Percentiles rank a stretch among this genome's conserved stretches.
These are phyloP conservation scores for Ectemnius continuus DNA, from an alignment of 2,888 invertebrate species.

Conservation along the genomic window DNA sequence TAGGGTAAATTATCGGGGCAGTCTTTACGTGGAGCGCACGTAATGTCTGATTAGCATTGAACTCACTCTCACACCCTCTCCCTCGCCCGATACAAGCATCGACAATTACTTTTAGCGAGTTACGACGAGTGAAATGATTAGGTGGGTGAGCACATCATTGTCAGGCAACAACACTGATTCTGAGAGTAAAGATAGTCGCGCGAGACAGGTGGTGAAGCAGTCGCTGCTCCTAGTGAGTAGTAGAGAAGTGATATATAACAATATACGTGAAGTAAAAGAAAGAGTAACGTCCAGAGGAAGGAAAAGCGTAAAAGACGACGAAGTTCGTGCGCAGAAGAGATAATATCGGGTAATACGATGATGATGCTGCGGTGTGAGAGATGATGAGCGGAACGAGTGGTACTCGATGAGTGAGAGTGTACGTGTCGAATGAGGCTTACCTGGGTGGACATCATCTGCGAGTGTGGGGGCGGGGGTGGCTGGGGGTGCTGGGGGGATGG, in stretches of 20 bases:
- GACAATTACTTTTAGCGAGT: neutral
- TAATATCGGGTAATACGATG: conserved; percentile 56
- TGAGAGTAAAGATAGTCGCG: neutral
- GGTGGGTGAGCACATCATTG: neutral
- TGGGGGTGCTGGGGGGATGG: conserved; percentile 91
- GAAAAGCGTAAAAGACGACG: conserved; percentile 44
- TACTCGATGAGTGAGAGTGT: conserved; percentile 66
- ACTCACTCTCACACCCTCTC: neutral
- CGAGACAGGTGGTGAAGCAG: conserved; percentile 1
- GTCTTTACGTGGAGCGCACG: too few relatives aligned
- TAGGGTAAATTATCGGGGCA: too few relatives aligned
- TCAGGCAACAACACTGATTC: neutral
- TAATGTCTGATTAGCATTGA: neutral
- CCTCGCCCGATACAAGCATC: neutral
- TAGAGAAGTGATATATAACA: conserved; percentile 4
- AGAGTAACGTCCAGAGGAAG: conserved; percentile 47
- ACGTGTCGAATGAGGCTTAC: conserved; percentile 76
- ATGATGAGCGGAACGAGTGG: conserved; percentile 64
- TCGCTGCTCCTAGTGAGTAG: neutral
- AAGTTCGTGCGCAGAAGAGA: conserved; percentile 39
- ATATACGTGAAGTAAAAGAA: conserved; percentile 16
- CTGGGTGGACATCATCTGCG: conserved; percentile 90
- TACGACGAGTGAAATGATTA: neutral
- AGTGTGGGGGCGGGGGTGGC: conserved; percentile 88
- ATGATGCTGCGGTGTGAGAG: conserved; percentile 64